Percentiles rank a stretch among this genome's conserved stretches.
phyloP scores from a whole-genome alignment of 1,140 invertebrate species.

The Anastrepha ludens region DNA sequence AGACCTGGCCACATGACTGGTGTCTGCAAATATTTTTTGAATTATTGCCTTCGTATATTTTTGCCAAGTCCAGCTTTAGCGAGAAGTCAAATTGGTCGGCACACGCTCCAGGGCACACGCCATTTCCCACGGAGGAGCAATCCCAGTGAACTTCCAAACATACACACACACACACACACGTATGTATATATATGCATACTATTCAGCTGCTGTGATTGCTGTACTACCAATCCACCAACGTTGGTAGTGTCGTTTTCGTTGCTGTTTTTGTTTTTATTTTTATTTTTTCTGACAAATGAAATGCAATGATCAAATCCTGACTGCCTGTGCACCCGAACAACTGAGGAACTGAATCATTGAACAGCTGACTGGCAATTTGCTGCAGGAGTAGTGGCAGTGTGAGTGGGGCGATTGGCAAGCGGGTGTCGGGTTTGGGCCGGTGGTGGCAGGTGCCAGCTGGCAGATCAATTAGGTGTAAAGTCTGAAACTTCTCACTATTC shows the following conservation, averaged over 20 bases:
- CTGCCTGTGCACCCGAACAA: conserved; percentile 5
- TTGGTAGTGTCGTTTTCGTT: background rate
- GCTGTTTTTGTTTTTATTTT: background rate
- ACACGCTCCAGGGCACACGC: conserved; percentile 75
- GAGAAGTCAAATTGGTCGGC: conserved; percentile 74
- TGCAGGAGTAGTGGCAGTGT: background rate
- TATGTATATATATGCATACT: background rate
- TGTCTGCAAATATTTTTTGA: conserved; percentile 56
- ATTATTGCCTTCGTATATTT: conserved; percentile 55
- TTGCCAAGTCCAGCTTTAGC: conserved; percentile 49
- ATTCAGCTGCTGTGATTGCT: conserved; percentile 32
- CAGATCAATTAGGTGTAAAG: conserved; percentile 52
- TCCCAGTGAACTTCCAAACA: conserved; percentile 34
- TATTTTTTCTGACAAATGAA: conserved; percentile 37
- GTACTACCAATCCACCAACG: background rate
- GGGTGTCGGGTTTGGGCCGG: background rate
- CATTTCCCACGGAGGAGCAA: conserved; percentile 73
- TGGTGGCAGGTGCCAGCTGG: conserved; percentile 43
- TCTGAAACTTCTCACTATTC: conserved; percentile 51
- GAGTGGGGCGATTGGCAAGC: background rate
- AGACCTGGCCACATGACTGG: background rate
- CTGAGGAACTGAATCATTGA: background rate
- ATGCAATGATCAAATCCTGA: conserved; percentile 47
- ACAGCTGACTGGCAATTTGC: background rate
- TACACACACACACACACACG: background rate